Percentiles rank a stretch among this genome's conserved stretches.
Conservation (phyloP, 2,113 vertebrate genomes). For the Nerophis ophidion region DNA sequence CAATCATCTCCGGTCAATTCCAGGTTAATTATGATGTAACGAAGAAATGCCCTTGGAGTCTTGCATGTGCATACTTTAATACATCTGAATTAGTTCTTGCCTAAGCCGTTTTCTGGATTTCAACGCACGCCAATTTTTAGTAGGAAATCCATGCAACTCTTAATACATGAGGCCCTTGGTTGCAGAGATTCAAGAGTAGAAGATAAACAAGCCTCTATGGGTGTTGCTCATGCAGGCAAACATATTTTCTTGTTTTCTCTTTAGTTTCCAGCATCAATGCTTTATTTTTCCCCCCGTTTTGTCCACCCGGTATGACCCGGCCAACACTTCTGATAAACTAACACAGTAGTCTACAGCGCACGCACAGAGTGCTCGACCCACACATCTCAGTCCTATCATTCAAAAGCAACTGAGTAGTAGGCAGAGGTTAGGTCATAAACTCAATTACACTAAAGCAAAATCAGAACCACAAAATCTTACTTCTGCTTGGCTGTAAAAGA, state of each 20-base stretch:
- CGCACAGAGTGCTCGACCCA: conserved; percentile 47
- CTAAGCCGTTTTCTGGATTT: no score
- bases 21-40: no score
- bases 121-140: no score
- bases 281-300: conserved; percentile 39
- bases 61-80: no score
- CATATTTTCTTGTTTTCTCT: conserved; percentile 32
- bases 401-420: conserved; percentile 51
- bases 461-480: conserved; percentile 33
- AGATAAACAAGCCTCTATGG: no score
- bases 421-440: conserved; percentile 60
- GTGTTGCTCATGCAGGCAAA: not conserved
- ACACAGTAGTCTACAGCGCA: conserved; percentile 42
- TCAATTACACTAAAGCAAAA: conserved; percentile 49
- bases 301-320: conserved; percentile 44
- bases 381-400: conserved; percentile 55
- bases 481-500: conserved; percentile 10
- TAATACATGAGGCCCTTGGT: no score
- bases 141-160: no score
- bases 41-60: no score
- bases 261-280: conserved; percentile 3
- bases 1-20: no score
- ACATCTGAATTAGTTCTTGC: no score
- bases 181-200: no score
- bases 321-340: conserved; percentile 48